Evolutionary conservation across 2,797 vertebrate species (phyloP).

Genomic region (Gymnodraco acuticeps): DNA sequence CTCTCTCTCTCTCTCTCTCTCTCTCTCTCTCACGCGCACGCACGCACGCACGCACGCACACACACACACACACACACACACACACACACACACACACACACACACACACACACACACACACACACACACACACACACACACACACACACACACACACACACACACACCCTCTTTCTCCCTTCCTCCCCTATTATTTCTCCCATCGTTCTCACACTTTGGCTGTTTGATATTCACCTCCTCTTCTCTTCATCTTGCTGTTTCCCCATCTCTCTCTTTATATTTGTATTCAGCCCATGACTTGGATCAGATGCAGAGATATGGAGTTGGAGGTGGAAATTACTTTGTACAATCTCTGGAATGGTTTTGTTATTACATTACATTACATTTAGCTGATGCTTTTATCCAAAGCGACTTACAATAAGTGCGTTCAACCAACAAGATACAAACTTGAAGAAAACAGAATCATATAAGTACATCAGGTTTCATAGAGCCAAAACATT

Average conservation of each 20-base stretch:
- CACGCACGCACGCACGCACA: too few species aligned
- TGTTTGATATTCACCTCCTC: slow-evolving; percentile 47
- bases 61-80: too few species aligned
- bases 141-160: neutral
- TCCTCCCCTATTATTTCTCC: slow-evolving; percentile 34
- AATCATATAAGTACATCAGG: too few species aligned
- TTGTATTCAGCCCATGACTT: slow-evolving; percentile 32
- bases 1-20: neutral
- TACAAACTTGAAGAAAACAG: too few species aligned
- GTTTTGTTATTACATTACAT: neutral
- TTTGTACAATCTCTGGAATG: slow-evolving; percentile 30
- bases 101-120: too few species aligned
- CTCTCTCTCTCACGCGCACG: neutral
- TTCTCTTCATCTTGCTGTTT: slow-evolving; percentile 16
- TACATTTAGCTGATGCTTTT: too few species aligned
- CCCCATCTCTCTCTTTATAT: slow-evolving; percentile 12
- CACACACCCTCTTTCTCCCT: slow-evolving; percentile 16
- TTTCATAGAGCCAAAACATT: too few species aligned
- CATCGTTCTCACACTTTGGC: slow-evolving; percentile 34
- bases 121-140: too few species aligned
- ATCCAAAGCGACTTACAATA: too few species aligned
- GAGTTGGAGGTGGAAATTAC: slow-evolving; percentile 32
- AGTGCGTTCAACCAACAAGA: too few species aligned
- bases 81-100: too few species aligned
- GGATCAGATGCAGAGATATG: slow-evolving; percentile 20